Base-by-base conservation (phyloP, 2,888 invertebrate genomes). In the Pseudococcus longispinus region DNA sequence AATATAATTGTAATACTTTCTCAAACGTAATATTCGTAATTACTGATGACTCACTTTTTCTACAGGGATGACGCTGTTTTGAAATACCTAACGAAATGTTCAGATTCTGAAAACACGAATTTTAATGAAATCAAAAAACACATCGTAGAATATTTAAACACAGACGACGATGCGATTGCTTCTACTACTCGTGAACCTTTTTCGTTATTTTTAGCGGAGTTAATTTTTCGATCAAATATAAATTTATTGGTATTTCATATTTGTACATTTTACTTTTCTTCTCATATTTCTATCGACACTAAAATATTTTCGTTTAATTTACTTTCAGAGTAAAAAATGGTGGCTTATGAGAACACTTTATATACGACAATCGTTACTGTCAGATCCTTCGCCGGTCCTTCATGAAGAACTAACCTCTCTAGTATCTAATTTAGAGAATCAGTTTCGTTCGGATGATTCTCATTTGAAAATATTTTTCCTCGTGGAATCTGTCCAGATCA, bases 311-410 rank as follows among this genome's bases (percentile, higher is more conserved):
- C 6, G 32, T 32, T 84, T 8, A 15, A 8, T 23, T 0, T 26
- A 44, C 29, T 77, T 82, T 0, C 51, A 87, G 87, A 65, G 60
- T 83, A 32, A 55, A 20, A 26, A 70, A 20, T 95, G 94, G 95
- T 96, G 96, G 97, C 91, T 93, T 88, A 92, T 97, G 89, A 93
- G 97, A 89, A 92, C 93, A 86, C 92, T 95, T 89, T 93, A 93
- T 82, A 90, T 95, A 11, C 96, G 97, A 90, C 97, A 97, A 90
- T 92, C 93, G 89, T 91, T 94, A 46, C 90, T 97, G 18, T 95
- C 96, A 89, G 96, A 97, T 89, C 92, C 93, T 88, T 94, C 95
- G 65, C 93, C 93, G 3, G 91, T 92, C n/a, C 89, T 96, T 0
- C 93, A 94, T 88, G 91, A 93, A 18, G 92, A 93, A 87, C 91